phyloP scores from a whole-genome alignment of 2,113 vertebrate genomes.

The Oxygymnocypris stewartii region DNA sequence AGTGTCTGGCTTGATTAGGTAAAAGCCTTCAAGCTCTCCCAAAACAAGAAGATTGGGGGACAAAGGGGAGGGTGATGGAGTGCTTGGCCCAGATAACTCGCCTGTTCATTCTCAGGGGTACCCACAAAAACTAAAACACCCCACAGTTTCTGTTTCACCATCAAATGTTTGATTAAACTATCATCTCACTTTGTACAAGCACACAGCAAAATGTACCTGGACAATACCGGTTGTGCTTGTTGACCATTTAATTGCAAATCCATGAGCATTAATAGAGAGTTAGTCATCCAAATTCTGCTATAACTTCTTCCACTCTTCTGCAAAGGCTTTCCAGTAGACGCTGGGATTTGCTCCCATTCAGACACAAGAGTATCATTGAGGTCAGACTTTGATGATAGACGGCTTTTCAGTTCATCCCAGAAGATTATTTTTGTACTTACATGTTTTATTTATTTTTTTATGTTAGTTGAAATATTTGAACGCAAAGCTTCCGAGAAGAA shows the following conservation, averaged over 20 bases:
- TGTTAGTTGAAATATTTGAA: no score
- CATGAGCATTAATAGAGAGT: not conserved
- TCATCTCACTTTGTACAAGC: not conserved
- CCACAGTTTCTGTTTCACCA: constrained; percentile 10
- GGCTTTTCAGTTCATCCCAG: not conserved
- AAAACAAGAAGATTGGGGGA: constrained; percentile 49
- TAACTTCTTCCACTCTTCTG: not conserved
- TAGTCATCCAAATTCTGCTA: not conserved
- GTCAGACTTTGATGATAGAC: not conserved
- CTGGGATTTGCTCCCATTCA: constrained; percentile 6
- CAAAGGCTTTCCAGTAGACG: not conserved
- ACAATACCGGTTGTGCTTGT: not conserved
- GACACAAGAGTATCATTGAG: constrained; percentile 3
- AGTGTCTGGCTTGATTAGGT: constrained; percentile 66
- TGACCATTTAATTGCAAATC: not conserved
- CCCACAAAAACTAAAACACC: constrained; percentile 30
- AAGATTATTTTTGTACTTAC: not conserved
- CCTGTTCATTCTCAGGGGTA: constrained; percentile 43
- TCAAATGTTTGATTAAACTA: constrained; percentile 19
- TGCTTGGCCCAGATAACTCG: constrained; percentile 51
- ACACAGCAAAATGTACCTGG: not conserved
- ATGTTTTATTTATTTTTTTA: no score
- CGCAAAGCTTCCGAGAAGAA: no score
- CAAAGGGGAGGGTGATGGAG: constrained; percentile 39
- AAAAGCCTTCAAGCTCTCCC: constrained; percentile 60